Base-by-base conservation (phyloP, 1,140 invertebrate species). In the Drosophila pseudoobscura region DNA sequence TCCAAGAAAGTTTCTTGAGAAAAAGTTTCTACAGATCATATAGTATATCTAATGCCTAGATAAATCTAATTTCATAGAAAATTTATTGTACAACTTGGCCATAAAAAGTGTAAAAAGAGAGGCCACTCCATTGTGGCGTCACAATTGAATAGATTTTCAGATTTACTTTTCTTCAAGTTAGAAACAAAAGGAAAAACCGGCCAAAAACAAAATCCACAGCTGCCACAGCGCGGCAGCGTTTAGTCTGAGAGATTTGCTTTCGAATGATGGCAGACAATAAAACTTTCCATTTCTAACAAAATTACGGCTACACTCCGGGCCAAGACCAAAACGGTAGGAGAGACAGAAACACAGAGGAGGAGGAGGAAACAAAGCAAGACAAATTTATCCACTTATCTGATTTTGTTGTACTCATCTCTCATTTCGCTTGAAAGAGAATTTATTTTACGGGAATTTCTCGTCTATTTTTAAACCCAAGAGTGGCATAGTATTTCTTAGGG, bases 231-330 rank as follows among this genome's bases (percentile, higher is more conserved):
- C 71, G 46, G 69, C 66, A 87, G 39, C 82, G 54, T 82, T 85
- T 87, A 82, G 80, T 80, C 59, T 62, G 65, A 78, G 82, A 77
- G 64, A 78, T 87, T 85, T 75, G 69, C 69, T 80, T 87, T 75
- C 68, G 63, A 77, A 63, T 68, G 62, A 79, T 75, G 61, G 66
- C 70, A 39, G 69, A 85, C 82, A 87, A 85, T 82, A 82, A 84
- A 85, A 85, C 82, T 85, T 85, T 85, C 82, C 82, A 87, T 85
- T 85, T 88, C 78, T 66, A 85, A 82, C 73, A 85, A 85, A 80
- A 85, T 83, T 84, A 39, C 35, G 35, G 35, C 35, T 39, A 78
- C 75, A 66, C 71, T 75, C 49, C 31, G 11, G 11, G 35, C 35
- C 35, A 39, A 39, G 35, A 39, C 35, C 35, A 39, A 31, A 31